Conservation (phyloP, 2,113 vertebrate species). For the Micronisus gabar region DNA sequence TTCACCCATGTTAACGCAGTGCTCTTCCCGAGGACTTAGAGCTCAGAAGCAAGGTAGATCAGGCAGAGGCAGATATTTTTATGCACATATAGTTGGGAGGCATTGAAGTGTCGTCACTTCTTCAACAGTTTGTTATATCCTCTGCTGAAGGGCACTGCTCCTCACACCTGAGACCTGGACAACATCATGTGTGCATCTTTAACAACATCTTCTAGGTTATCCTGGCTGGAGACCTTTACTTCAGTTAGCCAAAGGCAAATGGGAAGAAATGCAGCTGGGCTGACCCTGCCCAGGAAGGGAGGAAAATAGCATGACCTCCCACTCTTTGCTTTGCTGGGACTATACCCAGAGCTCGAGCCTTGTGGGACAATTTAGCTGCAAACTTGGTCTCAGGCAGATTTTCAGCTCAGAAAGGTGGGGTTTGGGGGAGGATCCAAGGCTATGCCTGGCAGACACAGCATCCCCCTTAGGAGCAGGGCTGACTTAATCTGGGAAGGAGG, state of each 20-base stretch:
- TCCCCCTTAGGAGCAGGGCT: neutral
- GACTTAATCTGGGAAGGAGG: neutral
- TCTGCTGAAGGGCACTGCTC: neutral
- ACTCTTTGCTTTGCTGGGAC: neutral
- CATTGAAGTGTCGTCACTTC: neutral
- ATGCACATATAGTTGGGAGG: neutral
- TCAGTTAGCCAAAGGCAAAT: neutral
- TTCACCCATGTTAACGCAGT: neutral
- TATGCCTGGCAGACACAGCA: neutral
- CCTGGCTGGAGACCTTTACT: neutral
- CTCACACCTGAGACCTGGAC: neutral
- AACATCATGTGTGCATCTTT: accelerated
- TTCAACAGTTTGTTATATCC: neutral
- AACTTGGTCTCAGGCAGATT: neutral
- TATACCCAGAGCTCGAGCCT: neutral
- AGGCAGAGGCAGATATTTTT: neutral
- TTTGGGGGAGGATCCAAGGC: neutral
- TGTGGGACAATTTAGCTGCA: neutral
- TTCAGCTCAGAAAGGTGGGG: neutral
- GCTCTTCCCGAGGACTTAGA: neutral
- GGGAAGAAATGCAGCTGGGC: neutral
- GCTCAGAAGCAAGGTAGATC: neutral
- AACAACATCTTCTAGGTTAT: neutral
- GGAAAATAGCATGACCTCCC: neutral
- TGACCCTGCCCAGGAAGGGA: neutral